Evolutionary conservation across 2,888 invertebrate species (phyloP).

Genomic region (Stenichneumon culpator): DNA sequence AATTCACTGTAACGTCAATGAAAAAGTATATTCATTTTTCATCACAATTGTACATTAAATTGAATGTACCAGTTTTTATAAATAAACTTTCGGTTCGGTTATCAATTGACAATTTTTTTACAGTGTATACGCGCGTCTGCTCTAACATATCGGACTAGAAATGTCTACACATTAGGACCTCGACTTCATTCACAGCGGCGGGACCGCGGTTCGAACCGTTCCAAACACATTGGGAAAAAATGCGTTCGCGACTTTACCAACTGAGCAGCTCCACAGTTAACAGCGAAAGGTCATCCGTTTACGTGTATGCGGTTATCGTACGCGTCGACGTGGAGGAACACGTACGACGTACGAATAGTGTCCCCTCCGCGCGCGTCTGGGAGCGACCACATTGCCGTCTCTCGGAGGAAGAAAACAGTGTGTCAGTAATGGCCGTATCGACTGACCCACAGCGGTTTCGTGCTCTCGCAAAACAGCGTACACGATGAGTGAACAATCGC

Average conservation of each 20-base stretch:
- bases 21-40: no score
- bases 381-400: constrained; percentile 33
- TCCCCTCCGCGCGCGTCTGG: constrained; percentile 43
- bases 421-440: constrained; percentile 68
- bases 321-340: constrained; percentile 71
- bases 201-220: not conserved
- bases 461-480: constrained; percentile 14
- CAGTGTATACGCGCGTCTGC: no score
- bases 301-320: constrained; percentile 45
- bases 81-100: no score
- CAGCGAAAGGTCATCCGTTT: constrained; percentile 6
- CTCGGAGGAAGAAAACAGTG: constrained; percentile 25
- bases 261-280: not conserved
- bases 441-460: constrained; percentile 32
- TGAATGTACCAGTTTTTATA: no score
- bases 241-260: constrained; percentile 23
- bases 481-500: constrained; percentile 85
- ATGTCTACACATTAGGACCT: no score
- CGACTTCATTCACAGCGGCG: no score
- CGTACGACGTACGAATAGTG: constrained; percentile 33
- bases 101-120: no score
- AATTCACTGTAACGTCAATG: no score
- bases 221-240: not conserved
- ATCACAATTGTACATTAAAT: no score
- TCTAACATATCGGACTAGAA: no score